Evolutionary conservation across 2,797 vertebrate species (phyloP).

Genomic region (Phoxinus dragarum): DNA sequence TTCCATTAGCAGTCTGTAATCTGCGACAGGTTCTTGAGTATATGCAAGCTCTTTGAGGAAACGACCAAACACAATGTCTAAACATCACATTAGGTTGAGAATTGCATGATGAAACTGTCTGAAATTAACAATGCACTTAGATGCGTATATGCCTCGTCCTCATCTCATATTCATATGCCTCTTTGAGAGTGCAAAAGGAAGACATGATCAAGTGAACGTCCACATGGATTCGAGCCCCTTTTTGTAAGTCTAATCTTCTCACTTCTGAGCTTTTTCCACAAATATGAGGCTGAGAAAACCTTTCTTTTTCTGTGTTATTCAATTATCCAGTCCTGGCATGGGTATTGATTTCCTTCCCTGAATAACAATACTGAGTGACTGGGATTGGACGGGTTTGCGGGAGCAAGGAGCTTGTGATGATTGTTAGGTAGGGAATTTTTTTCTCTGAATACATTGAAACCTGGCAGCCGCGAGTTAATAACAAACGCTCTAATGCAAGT

Average conservation of each 20-base stretch:
- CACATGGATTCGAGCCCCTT: conserved; percentile 45
- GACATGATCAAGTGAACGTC: conserved; percentile 54
- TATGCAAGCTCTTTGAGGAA: conserved; percentile 34
- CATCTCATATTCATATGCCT: conserved; percentile 22
- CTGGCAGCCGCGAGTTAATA: conserved; percentile 36
- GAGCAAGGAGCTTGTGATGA: conserved; percentile 30
- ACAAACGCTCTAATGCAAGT: conserved; percentile 5
- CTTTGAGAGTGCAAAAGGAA: conserved; percentile 41
- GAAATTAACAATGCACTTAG: conserved; percentile 48
- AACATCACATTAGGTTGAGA: conserved; percentile 40
- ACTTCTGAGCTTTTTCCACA: conserved; percentile 49
- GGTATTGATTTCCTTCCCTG: conserved; percentile 52
- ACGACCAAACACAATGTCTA: conserved; percentile 27
- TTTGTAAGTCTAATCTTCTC: conserved; percentile 59
- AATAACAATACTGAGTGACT: conserved; percentile 50
- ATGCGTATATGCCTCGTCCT: neutral
- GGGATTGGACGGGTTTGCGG: conserved; percentile 14
- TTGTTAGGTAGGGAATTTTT: conserved; percentile 27
- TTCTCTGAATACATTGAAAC: neutral
- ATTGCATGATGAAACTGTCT: conserved; percentile 59
- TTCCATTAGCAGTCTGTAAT: conserved; percentile 28
- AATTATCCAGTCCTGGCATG: conserved; percentile 47
- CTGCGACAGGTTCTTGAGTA: conserved; percentile 26
- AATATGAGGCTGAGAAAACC: conserved; percentile 14
- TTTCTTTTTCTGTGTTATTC: conserved; percentile 33